Percentiles rank a stretch among this genome's conserved stretches.
Conservation (phyloP, 2,888 invertebrate species). For the Agrotis segetum region DNA sequence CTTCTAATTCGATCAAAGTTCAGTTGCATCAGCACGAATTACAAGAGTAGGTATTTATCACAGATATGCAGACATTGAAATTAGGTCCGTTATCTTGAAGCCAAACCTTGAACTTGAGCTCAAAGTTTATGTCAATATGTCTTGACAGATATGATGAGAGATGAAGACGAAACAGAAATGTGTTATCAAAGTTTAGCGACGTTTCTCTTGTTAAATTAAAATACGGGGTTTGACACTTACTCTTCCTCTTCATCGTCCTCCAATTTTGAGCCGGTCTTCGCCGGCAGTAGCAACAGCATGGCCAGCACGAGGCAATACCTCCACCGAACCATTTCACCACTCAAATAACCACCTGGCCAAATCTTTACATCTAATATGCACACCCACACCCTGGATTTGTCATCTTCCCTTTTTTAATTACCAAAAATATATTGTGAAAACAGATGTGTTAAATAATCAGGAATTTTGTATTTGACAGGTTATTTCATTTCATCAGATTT, state of each 20-base stretch:
- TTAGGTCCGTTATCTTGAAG: not conserved
- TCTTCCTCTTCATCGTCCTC: conserved; percentile 80
- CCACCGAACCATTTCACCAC: conserved; percentile 84
- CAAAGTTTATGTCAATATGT: conserved; percentile 19
- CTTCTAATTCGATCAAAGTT: no score
- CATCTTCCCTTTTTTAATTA: conserved; percentile 78
- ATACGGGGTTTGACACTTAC: conserved; percentile 62
- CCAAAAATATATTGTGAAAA: conserved; percentile 72
- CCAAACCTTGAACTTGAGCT: no score
- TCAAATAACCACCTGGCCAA: conserved; percentile 59
- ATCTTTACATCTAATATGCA: conserved; percentile 66
- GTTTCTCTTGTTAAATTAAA: not conserved
- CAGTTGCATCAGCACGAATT: no score
- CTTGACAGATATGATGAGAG: conserved; percentile 5
- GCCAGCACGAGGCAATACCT: conserved; percentile 80
- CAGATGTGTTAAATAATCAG: conserved; percentile 61
- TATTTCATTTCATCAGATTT: conserved; percentile 75
- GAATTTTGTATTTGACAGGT: conserved; percentile 79
- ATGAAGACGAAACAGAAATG: not conserved
- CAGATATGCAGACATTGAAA: not conserved
- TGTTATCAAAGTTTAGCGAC: not conserved
- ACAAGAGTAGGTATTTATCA: no score
- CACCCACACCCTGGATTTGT: conserved; percentile 81
- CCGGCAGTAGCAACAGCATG: conserved; percentile 80
- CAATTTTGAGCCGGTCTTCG: conserved; percentile 71